Conservation (phyloP, 2,113 vertebrate species). For the Pelobates fuscus region DNA sequence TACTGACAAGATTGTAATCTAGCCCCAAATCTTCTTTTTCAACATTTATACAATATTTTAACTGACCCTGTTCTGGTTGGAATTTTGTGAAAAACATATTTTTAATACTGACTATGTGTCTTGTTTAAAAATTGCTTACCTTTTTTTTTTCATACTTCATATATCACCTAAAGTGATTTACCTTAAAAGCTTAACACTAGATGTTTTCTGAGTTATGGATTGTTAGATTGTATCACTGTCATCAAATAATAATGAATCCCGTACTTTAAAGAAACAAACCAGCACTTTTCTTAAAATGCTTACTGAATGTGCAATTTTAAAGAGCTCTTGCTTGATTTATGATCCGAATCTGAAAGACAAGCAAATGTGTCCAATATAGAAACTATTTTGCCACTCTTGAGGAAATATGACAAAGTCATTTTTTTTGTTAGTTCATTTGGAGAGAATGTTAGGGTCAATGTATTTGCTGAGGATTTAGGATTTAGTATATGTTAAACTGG, state of each 20-base stretch:
- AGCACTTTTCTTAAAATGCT: constrained; percentile 35
- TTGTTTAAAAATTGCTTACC: constrained; percentile 47
- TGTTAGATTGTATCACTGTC: constrained; percentile 46
- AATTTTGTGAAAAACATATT: constrained; percentile 25
- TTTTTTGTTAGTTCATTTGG: background rate
- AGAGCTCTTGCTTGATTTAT: constrained; percentile 43
- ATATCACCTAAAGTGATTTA: constrained; percentile 41
- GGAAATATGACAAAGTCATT: background rate
- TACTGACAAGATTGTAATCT: no score
- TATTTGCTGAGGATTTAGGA: no score
- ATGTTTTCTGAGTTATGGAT: constrained; percentile 45
- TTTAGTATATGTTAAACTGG: no score
- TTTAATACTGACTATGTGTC: constrained; percentile 28
- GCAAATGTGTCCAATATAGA: background rate
- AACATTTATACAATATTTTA: constrained; percentile 5
- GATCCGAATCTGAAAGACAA: constrained; percentile 16
- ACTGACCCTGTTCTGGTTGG: constrained; percentile 9
- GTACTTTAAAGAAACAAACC: constrained; percentile 44
- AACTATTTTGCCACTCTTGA: background rate
- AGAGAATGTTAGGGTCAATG: no score
- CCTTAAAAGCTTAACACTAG: constrained; percentile 44
- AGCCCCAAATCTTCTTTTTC: constrained; percentile 21
- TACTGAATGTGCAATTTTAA: constrained; percentile 40
- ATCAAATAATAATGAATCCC: constrained; percentile 49
- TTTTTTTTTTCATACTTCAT: constrained; percentile 18